These are phyloP conservation scores for Potorous gilbertii DNA, from an alignment of 2,797 vertebrate genomes.

Conservation along the genomic window DNA sequence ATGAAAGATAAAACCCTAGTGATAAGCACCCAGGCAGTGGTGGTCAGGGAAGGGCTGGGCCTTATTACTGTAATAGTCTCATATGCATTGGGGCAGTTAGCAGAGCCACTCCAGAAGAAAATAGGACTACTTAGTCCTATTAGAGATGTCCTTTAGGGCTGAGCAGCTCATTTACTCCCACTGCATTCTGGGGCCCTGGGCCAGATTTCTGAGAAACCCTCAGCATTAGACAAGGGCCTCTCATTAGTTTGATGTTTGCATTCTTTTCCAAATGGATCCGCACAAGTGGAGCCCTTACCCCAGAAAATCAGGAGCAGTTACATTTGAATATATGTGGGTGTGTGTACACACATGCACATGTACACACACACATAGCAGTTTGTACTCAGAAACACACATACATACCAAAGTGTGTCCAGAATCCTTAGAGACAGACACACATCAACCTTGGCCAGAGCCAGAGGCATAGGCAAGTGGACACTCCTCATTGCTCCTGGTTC, in stretches of 20 bases:
- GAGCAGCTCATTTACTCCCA: conserved; percentile 72
- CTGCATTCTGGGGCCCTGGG: conserved; percentile 74
- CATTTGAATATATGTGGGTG: not conserved
- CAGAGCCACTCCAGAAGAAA: conserved; percentile 80
- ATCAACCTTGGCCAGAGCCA: not conserved
- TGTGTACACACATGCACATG: not conserved
- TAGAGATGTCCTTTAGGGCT: conserved; percentile 76
- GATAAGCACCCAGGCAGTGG: not conserved
- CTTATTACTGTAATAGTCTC: conserved; percentile 81
- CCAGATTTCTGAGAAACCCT: conserved; percentile 75
- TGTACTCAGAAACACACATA: not conserved
- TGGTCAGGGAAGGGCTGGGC: conserved; percentile 46
- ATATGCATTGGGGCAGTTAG: conserved; percentile 65
- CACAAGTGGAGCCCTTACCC: not conserved
- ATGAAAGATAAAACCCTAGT: not conserved
- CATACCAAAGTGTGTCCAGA: not conserved
- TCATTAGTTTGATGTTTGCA: conserved; percentile 79
- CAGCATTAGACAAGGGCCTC: conserved; percentile 77
- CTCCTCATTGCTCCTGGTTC: not conserved
- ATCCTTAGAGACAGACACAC: not conserved
- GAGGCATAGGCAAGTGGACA: not conserved
- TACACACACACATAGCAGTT: not conserved
- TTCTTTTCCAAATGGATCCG: conserved; percentile 65
- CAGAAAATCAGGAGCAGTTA: not conserved
- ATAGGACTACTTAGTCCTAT: conserved; percentile 81